Base-by-base conservation (phyloP, 2,888 invertebrate genomes). In the Himalopsyche kuldschensis region DNA sequence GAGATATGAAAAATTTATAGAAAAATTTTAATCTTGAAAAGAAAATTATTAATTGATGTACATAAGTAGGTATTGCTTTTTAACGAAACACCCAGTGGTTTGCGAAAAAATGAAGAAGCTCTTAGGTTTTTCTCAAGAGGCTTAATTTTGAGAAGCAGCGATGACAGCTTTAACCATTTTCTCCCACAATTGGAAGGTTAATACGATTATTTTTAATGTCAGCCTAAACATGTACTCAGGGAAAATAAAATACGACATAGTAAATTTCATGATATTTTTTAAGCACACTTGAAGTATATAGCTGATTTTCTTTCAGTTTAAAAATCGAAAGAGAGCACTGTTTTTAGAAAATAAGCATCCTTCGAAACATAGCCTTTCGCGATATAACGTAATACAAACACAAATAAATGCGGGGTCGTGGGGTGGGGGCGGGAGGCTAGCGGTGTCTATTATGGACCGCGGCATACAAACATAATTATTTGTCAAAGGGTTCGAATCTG, bases 111-210 rank as follows among this genome's bases (percentile, higher is more conserved):
- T 24, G 27, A 69, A 27, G 30, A 15, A 24, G 69, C 69, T 69
- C 69, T 69, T 69, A 30, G 24, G 30, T 69, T 69, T 69, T 69
- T 69, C 83, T 84, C 85, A 84, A 84, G 84, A 80, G 79, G 84
- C 85, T 85, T 84, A 85, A 85, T 85, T 85, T 85, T 82, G 81
- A 79, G 84, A 85, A 85, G 84, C 84, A 85, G 83, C 84, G 83
- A 80, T 82, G 75, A 77, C 30, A 79, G 20, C 15, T 30, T 30
- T 69, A 69, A 69, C 30, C 10, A 69, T 69, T 30, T 69, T 27
- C 30, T 69, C 78, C 41, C 76, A 85, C 84, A 84, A 84, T 84
- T 24, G 55, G 30, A 47, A 82, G 41, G 76, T 79, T 85, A 83
- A 85, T 84, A 79, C 82, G 84, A 85, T 85, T 85, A 84, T 83